Evolutionary conservation across 1,140 invertebrate genomes (phyloP).

Genomic region (Polyergus mexicanus): DNA sequence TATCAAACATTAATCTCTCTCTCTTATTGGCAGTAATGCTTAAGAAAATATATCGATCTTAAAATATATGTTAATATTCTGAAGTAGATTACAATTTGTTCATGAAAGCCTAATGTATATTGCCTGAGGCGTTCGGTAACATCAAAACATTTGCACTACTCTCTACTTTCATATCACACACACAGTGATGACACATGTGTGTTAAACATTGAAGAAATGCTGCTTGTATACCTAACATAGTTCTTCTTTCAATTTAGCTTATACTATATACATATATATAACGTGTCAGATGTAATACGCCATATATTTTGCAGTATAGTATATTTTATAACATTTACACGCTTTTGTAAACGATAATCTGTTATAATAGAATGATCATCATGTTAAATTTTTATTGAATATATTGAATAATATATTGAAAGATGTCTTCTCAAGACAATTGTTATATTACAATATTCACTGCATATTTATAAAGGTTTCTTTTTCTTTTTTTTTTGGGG

Average conservation of each 20-base stretch:
- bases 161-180: constrained; percentile 54
- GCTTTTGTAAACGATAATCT: background rate
- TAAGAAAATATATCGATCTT: constrained; percentile 74
- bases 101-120: constrained; percentile 31
- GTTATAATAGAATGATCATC: background rate
- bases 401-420: background rate
- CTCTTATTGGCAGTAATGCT: constrained; percentile 71
- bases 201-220: constrained; percentile 13
- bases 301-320: background rate
- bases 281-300: background rate
- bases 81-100: constrained; percentile 27
- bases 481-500: constrained; percentile 3
- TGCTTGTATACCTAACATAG: background rate
- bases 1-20: constrained; percentile 68
- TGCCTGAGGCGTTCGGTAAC: constrained; percentile 69
- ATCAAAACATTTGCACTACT: constrained; percentile 56
- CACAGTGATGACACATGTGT: constrained; percentile 17
- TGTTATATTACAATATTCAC: background rate
- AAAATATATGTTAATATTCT: constrained; percentile 68
- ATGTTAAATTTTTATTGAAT: background rate
- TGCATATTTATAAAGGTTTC: constrained; percentile 24
- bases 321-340: background rate
- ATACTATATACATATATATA: background rate
- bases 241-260: constrained; percentile 22
- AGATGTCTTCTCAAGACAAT: background rate